Base-by-base conservation (phyloP, 2,888 invertebrate genomes). In the Andrena bicolor region DNA sequence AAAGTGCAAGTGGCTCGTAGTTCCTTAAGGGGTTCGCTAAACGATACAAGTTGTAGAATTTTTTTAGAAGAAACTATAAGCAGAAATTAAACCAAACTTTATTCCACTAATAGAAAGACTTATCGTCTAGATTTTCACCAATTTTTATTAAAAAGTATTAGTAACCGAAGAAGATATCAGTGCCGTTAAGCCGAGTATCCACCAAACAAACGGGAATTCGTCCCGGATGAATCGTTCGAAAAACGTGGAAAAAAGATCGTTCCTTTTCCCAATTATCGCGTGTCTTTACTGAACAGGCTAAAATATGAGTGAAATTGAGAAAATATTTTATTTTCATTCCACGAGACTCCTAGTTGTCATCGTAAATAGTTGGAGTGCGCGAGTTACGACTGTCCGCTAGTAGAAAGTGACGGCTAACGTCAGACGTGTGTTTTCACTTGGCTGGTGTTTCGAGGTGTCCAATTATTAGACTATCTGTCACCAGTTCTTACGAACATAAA, bases 291-390 rank as follows among this genome's bases (percentile, higher is more conserved):
- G 20, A 48, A 20, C 23, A 49, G 49, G 0, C n/a, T 51, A 65
- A 51, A 61, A 48, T 26, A 72, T 48, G 35, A 65, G 41, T 61
- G 60, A 28, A 72, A 60, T 66, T 35, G 16, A 35, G 65, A 71
- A 80, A 80, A 71, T 80, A 80, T 80, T 72, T 66, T 65, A 53
- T 61, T 80, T 61, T 61, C 28, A 20, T 8, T n/a, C 5, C n/a
- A 2, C 6, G 2, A 7, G 30, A 7, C 2, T 60, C 4, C 61
- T 28, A 6, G 61, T 4, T 32, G 20, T 35, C 5, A 3, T 32
- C n/a, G 30, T 61, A n/a, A 23, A 56, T 4, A 60, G 7, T 30
- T n/a, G 8, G 7, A n/a, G n/a, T 32, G 41, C 60, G 8, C 32
- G 58, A 16, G 20, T 20, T n/a, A 61, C 13, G 35, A 58, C 20